Evolutionary conservation across 2,113 vertebrate species (phyloP), one percentile per base, ranked within the genome.

Genomic region (Cryptotis parvus): DNA sequence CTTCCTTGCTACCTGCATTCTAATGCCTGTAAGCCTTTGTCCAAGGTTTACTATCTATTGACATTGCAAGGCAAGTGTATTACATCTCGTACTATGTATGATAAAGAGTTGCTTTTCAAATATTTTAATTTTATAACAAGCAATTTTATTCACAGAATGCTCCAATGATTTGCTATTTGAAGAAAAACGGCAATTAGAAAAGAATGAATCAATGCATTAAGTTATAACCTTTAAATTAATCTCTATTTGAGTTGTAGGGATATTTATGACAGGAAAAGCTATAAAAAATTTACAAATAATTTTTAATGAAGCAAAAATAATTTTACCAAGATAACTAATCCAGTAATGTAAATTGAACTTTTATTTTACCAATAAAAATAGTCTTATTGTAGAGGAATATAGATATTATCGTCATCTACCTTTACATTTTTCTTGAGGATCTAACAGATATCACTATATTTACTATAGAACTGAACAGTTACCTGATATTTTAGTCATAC

Each of bases 211-310:
- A 35, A 35, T 85, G 1, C 12, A n/a, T 78, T 70, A 74, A 70
- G 66, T 89, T 91, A 39, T 61, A 69, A 74, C 74, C 26, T 33
- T n/a, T 55, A 83, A 45, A 61, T 69, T 70, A 2, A 73, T 81
- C 7, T 69, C 20, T 81, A 73, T 91, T 90, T 94, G 37, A 84
- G 78, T 77, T 75, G 10, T 41, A 68, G n/a, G 24, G 2, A n/a
- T 87, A 58, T 89, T 92, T 69, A 76, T 86, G 6, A 20, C 26
- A 26, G 0, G 4, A 20, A 63, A 55, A 35, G 15, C 55, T 61
- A 39, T 1, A 80, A 29, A 49, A 63, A 55, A 35, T 16, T 63
- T 61, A 39, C 1, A 80, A 29, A 49, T 6, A 49, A 49, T 49
- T 49, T 49, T 49, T 49, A 7, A 2, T 49, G 45, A 49, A 49